Conservation (phyloP, 2,888 invertebrate genomes). For the Trachelus troglodyta region DNA sequence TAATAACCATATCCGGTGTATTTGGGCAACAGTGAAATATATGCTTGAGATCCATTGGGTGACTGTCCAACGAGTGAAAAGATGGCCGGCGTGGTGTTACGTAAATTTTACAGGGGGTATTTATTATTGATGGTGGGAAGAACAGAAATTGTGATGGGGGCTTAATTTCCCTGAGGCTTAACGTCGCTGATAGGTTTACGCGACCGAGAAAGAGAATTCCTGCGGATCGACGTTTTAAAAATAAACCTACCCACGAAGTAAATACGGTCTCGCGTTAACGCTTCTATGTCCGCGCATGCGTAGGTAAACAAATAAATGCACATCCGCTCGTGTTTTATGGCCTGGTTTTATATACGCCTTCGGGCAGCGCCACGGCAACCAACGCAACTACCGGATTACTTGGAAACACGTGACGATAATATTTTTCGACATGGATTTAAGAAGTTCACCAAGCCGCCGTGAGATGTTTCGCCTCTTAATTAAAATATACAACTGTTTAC, state of each 20-base stretch:
- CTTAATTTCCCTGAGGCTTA: not conserved
- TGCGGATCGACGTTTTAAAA: not conserved
- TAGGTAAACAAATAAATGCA: constrained; percentile 6
- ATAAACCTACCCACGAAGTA: not conserved
- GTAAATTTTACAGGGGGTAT: not conserved
- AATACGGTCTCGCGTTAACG: constrained; percentile 7
- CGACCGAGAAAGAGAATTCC: not conserved
- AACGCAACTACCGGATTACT: not conserved
- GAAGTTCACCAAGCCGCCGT: constrained; percentile 19
- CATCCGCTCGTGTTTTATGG: constrained; percentile 4
- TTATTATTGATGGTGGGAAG: not conserved
- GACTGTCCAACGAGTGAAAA: not conserved
- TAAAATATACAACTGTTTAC: constrained; percentile 32
- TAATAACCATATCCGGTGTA: not conserved
- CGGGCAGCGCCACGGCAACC: not conserved
- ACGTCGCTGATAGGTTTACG: not conserved
- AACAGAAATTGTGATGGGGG: not conserved
- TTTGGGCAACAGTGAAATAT: not conserved
- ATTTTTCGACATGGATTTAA: constrained; percentile 17
- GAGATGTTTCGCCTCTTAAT: constrained; percentile 22
- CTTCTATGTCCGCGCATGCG: not conserved
- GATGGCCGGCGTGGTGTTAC: not conserved
- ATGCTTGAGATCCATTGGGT: not conserved
- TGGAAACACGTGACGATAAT: constrained; percentile 19
- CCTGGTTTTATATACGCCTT: not conserved